phyloP scores from a whole-genome alignment of 2,797 vertebrate species.

The Hippoglossus hippoglossus region DNA sequence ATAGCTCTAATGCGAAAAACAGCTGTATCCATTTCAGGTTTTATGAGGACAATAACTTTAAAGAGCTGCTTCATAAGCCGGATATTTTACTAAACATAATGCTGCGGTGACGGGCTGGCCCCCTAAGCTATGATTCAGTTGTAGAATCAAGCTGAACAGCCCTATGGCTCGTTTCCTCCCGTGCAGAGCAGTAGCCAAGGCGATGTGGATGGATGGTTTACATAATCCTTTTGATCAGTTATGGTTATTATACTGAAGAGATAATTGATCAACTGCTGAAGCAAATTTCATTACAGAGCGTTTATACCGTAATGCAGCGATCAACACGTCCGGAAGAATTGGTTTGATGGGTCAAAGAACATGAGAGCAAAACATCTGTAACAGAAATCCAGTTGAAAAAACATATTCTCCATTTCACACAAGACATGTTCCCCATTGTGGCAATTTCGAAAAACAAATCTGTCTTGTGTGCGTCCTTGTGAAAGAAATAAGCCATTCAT shows the following conservation, averaged over 20 bases:
- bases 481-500: constrained; percentile 57
- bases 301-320: too few species aligned
- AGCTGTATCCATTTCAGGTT: constrained; percentile 28
- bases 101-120: not conserved
- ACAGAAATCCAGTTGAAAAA: too few species aligned
- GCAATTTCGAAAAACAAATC: constrained; percentile 33
- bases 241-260: not conserved
- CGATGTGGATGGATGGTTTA: not conserved
- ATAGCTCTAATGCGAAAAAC: constrained; percentile 22
- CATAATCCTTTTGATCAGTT: not conserved
- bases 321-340: too few species aligned
- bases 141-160: constrained; percentile 7
- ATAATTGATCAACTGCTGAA: not conserved
- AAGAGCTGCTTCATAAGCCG: constrained; percentile 18
- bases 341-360: too few species aligned
- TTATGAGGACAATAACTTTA: constrained; percentile 40
- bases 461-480: constrained; percentile 48
- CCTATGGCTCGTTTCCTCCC: not conserved
- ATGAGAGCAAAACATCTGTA: too few species aligned
- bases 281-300: not conserved
- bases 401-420: constrained; percentile 11
- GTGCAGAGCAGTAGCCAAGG: not conserved
- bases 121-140: constrained; percentile 13
- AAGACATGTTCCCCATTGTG: constrained; percentile 6
- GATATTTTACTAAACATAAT: constrained; percentile 26